A percentile compares a stretch with the other conserved stretches of the same genome.
These are phyloP conservation scores for Toxostoma redivivum DNA, from an alignment of 2,113 vertebrate genomes.

Conservation along the genomic window DNA sequence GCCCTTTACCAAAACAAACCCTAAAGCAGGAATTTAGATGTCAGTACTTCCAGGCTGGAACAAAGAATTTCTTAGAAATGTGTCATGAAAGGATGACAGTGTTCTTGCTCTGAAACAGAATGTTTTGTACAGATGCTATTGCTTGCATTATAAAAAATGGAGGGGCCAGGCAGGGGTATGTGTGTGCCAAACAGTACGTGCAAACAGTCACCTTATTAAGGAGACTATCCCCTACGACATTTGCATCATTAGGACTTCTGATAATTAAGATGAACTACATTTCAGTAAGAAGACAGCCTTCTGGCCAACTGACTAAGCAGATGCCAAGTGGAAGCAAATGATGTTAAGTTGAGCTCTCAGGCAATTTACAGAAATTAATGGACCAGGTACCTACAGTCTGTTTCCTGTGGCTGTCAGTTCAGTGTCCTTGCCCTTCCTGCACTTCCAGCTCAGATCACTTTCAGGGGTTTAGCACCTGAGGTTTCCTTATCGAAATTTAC, in stretches of 20 bases:
- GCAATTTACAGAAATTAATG: constrained; percentile 47
- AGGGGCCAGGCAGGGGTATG: accelerated
- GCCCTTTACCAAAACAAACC: neutral
- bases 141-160: neutral
- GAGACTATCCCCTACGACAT: neutral
- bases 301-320: constrained; percentile 43
- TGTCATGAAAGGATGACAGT: neutral
- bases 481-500: neutral
- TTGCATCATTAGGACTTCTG: neutral
- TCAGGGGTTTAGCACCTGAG: neutral
- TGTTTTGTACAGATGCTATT: neutral
- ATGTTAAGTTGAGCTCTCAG: neutral
- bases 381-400: constrained; percentile 21
- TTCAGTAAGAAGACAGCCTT: constrained; percentile 14
- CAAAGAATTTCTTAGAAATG: neutral
- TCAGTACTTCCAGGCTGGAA: neutral
- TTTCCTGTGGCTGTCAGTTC: neutral
- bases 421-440: neutral
- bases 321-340: constrained; percentile 23
- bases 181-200: neutral
- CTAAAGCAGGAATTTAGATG: neutral
- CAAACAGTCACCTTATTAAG: neutral
- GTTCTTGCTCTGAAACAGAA: neutral
- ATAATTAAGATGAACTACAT: constrained; percentile 19
- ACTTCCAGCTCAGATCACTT: neutral